These are phyloP conservation scores for Drosophila mimica DNA, from an alignment of 2,888 invertebrate genomes.

Conservation along the genomic window DNA sequence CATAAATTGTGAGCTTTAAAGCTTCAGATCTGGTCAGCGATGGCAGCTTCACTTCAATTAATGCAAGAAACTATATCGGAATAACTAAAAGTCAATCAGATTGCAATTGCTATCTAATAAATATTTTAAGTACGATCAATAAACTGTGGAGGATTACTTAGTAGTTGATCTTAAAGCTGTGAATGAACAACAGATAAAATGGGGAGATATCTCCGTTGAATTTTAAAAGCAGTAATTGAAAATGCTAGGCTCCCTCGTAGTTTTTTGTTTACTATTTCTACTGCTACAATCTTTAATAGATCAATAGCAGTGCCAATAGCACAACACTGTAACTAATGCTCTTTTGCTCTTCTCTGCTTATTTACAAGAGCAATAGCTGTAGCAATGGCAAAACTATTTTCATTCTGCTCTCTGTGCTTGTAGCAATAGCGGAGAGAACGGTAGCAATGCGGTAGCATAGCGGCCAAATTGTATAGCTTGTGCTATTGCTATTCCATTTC, in stretches of 20 bases:
- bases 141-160: neutral
- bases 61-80: neutral
- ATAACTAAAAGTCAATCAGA: neutral
- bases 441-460: neutral
- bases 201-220: neutral
- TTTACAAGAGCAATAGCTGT: neutral
- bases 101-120: neutral
- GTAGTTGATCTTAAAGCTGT: neutral
- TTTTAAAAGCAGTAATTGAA: neutral
- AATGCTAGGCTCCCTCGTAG: neutral
- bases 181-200: neutral
- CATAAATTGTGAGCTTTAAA: conserved; percentile 20
- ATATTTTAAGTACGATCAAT: neutral
- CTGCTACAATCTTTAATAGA: neutral
- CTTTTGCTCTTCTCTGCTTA: neutral
- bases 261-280: neutral
- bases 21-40: conserved; percentile 5
- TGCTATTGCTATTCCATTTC: neutral
- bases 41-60: neutral
- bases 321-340: neutral
- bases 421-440: neutral
- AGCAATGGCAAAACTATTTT: neutral
- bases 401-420: neutral
- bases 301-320: neutral
- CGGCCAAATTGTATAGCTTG: neutral